Percentiles rank a stretch among this genome's conserved stretches.
phyloP scores from a whole-genome alignment of 1,140 invertebrate species.

The Vanessa tameamea region DNA sequence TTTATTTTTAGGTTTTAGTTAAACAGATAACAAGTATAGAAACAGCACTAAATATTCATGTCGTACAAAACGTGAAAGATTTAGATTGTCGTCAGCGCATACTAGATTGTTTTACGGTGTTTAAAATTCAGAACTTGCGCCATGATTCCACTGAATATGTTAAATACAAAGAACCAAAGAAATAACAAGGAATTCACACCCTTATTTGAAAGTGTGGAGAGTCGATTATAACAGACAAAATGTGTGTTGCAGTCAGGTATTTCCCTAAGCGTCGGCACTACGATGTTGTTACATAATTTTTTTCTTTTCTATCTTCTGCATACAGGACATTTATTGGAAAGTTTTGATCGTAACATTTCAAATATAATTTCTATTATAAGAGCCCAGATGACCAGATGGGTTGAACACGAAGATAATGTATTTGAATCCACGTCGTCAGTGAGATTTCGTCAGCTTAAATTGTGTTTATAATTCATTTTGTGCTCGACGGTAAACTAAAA shows the following conservation, averaged over 20 bases:
- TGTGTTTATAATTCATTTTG: too few relatives aligned
- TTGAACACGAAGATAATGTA: too few relatives aligned
- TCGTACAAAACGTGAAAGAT: slow-evolving; percentile 25
- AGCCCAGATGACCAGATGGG: too few relatives aligned
- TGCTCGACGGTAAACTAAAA: too few relatives aligned
- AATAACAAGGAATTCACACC: slow-evolving; percentile 1
- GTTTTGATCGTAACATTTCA: too few relatives aligned
- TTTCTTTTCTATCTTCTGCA: neutral
- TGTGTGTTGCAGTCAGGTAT: slow-evolving; percentile 12
- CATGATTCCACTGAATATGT: slow-evolving; percentile 24
- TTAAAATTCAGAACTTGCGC: slow-evolving; percentile 33
- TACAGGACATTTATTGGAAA: neutral
- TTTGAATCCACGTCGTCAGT: too few relatives aligned
- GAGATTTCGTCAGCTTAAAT: too few relatives aligned
- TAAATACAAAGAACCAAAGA: slow-evolving; percentile 10
- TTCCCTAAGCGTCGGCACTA: slow-evolving; percentile 9
- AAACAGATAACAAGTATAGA: slow-evolving; percentile 3
- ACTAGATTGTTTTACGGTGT: slow-evolving; percentile 7
- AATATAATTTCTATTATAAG: too few relatives aligned
- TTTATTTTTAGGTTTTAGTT: neutral
- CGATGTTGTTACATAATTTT: slow-evolving; percentile 19
- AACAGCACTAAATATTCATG: slow-evolving; percentile 33
- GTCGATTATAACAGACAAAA: neutral
- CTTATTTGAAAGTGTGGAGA: neutral
- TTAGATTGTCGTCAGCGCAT: slow-evolving; percentile 27